Evolutionary conservation across 2,113 vertebrate species (phyloP).

Genomic region (Eptesicus fuscus): DNA sequence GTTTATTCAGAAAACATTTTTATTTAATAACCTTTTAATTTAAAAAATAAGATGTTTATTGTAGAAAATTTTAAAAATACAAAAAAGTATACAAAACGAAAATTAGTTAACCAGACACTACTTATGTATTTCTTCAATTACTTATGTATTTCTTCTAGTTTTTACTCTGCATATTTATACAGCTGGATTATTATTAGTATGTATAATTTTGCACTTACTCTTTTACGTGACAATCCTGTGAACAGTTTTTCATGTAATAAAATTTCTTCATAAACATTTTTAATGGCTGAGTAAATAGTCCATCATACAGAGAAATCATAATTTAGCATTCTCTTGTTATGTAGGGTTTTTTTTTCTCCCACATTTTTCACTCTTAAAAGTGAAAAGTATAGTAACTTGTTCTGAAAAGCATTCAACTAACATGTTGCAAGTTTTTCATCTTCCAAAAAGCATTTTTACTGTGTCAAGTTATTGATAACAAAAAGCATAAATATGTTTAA

Average conservation of each 20-base stretch:
- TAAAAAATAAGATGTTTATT: conserved; percentile 33
- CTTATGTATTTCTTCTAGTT: background rate
- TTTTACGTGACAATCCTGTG: background rate
- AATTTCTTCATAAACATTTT: conserved; percentile 13
- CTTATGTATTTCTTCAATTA: background rate
- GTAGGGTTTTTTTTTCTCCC: background rate
- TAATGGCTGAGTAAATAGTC: background rate
- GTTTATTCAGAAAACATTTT: conserved; percentile 3
- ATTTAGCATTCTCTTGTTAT: background rate
- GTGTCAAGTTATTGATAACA: background rate
- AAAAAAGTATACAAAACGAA: conserved; percentile 14
- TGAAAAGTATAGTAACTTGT: background rate
- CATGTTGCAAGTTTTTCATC: background rate
- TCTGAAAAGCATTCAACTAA: background rate
- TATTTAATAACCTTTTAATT: conserved; percentile 16
- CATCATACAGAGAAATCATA: conserved; percentile 2
- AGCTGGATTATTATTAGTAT: background rate
- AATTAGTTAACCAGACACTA: background rate
- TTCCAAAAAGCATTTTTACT: background rate
- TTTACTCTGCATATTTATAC: background rate
- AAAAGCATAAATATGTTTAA: background rate
- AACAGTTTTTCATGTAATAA: background rate
- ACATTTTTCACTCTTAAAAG: conserved; percentile 17
- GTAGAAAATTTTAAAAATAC: conserved; percentile 5
- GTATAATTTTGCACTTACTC: background rate